A percentile compares a stretch with the other conserved stretches of the same genome.
Conservation (phyloP, 2,888 invertebrate species). For the Drosophila phalerata region DNA sequence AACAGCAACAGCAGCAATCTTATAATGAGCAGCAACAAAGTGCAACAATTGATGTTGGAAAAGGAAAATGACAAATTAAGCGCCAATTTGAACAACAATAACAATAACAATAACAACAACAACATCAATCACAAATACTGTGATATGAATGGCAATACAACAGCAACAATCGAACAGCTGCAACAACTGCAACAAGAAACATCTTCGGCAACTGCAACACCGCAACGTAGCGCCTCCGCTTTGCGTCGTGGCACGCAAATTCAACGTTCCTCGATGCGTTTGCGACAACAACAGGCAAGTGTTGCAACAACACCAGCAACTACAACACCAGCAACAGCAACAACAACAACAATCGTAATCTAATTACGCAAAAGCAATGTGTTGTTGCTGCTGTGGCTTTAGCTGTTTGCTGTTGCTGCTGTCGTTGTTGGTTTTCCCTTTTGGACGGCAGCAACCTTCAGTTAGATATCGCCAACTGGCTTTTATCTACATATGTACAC, state of each 20-base stretch:
- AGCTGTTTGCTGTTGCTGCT: conserved; percentile 4
- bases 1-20: conserved; percentile 18
- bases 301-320: conserved; percentile 18
- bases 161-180: conserved; percentile 16
- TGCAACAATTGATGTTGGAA: conserved; percentile 36
- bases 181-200: conserved; percentile 15
- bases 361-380: conserved; percentile 4
- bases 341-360: conserved; percentile 20
- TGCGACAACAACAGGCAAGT: conserved; percentile 85
- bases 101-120: conserved; percentile 43
- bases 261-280: conserved; percentile 80
- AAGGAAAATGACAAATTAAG: conserved; percentile 50
- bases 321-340: conserved; percentile 21
- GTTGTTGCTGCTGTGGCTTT: background rate
- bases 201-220: conserved; percentile 18
- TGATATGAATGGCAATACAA: conserved; percentile 66
- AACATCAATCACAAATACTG: conserved; percentile 48
- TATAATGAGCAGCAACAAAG: conserved; percentile 7
- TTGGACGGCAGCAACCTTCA: conserved; percentile 48
- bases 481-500: conserved; percentile 38
- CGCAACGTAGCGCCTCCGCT: conserved; percentile 48
- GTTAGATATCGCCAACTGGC: conserved; percentile 49
- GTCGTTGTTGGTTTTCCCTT: conserved; percentile 21
- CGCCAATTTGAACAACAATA: conserved; percentile 43
- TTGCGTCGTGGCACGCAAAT: conserved; percentile 79